Evolutionary conservation across 2,888 invertebrate species (phyloP).

Genomic region (Elysia crispata): DNA sequence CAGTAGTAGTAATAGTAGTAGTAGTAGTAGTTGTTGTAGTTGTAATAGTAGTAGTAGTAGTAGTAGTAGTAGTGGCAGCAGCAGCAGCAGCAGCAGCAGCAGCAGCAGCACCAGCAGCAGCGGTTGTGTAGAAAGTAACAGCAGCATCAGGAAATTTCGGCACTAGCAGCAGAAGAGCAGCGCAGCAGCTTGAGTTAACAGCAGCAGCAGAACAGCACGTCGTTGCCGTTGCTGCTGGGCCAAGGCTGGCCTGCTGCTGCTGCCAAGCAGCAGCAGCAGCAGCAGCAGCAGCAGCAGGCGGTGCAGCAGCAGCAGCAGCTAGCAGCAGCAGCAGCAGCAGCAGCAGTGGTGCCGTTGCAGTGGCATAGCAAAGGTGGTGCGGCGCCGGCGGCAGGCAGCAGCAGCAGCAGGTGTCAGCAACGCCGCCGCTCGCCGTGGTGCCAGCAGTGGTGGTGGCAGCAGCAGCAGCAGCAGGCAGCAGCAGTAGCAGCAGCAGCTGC

Average conservation of each 20-base stretch:
- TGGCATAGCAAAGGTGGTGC: not conserved
- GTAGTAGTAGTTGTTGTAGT: not conserved
- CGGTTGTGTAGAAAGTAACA: not conserved
- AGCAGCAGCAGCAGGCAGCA: too few relatives aligned
- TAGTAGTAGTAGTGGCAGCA: not conserved
- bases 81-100: constrained; percentile 4
- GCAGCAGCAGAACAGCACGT: not conserved
- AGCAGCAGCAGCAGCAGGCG: too few relatives aligned
- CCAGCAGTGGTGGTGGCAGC: not conserved
- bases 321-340: constrained; percentile 9
- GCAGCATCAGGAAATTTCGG: not conserved
- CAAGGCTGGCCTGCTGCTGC: not conserved
- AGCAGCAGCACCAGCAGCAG: constrained; percentile 1
- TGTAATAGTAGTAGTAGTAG: not conserved
- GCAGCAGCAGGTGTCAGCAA: not conserved
- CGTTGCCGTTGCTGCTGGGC: not conserved
- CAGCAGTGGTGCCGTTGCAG: not conserved
- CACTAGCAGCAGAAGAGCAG: too few relatives aligned
- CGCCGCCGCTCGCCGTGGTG: not conserved
- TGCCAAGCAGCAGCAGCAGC: too few relatives aligned
- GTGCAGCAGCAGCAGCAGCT: not conserved
- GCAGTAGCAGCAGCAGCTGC: too few relatives aligned
- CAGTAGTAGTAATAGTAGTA: not conserved
- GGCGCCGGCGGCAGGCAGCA: not conserved
- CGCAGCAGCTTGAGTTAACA: not conserved